Conservation (phyloP, 2,888 invertebrate genomes). For the Dinocampus coccinellae region DNA sequence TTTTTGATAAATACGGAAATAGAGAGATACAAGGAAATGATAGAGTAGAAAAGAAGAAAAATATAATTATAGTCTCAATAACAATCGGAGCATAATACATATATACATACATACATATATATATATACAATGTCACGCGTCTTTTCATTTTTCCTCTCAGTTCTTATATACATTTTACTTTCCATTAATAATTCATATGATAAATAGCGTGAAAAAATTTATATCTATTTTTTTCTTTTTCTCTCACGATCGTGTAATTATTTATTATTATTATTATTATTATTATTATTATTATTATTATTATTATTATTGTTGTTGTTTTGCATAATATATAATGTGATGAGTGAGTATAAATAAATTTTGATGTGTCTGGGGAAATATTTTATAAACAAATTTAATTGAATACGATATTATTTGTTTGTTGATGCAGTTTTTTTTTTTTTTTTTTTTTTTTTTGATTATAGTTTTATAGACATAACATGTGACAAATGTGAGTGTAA, state of each 20-base stretch:
- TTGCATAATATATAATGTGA: background rate
- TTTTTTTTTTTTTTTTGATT: background rate
- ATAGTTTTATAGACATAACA: background rate
- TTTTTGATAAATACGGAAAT: no score
- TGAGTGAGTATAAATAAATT: background rate
- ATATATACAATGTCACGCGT: no score
- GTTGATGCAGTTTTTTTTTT: background rate
- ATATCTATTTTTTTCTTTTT: no score
- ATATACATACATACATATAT: no score
- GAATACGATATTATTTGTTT: background rate
- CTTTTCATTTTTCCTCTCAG: background rate
- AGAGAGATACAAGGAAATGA: background rate
- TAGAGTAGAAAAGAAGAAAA: background rate
- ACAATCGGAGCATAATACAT: constrained; percentile 20
- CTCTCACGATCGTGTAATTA: constrained; percentile 17
- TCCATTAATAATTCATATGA: constrained; percentile 18
- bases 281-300: no score
- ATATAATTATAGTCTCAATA: background rate
- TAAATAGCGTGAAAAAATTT: constrained; percentile 5
- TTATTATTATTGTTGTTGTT: no score
- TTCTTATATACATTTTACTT: constrained; percentile 13
- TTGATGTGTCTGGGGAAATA: background rate
- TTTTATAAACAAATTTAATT: background rate
- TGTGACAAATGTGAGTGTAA: background rate
- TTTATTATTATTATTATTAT: no score